phyloP scores from a whole-genome alignment of 2,113 vertebrate species.

The Lutjanus erythropterus region DNA sequence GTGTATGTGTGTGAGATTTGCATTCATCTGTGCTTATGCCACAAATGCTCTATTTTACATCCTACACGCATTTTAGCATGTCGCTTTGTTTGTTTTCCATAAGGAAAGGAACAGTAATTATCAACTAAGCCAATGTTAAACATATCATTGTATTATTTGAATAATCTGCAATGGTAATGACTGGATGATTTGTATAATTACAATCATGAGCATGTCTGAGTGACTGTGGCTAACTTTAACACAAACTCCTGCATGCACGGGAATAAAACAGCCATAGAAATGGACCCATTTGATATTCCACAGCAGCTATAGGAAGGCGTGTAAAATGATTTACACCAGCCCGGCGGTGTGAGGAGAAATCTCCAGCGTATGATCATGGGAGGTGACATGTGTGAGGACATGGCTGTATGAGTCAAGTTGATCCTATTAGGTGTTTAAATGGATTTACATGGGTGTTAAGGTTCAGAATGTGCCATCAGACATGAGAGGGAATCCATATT shows the following conservation, averaged over 20 bases:
- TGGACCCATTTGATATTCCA: constrained; percentile 22
- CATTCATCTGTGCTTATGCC: neutral
- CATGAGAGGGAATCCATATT: constrained; percentile 81
- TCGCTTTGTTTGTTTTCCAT: constrained; percentile 54
- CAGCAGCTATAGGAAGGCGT: neutral
- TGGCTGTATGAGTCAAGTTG: constrained; percentile 76
- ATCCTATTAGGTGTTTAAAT: constrained; percentile 86
- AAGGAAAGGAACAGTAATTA: constrained; percentile 69
- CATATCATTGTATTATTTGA: constrained; percentile 71
- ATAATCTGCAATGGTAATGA: constrained; percentile 72
- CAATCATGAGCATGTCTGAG: constrained; percentile 54
- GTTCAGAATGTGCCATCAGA: constrained; percentile 79
- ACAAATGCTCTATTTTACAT: constrained; percentile 16
- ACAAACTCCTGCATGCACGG: neutral
- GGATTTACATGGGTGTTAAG: constrained; percentile 85
- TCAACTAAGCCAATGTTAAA: constrained; percentile 66
- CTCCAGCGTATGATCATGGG: constrained; percentile 52
- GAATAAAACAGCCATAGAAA: constrained; percentile 3
- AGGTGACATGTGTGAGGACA: constrained; percentile 70
- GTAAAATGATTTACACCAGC: constrained; percentile 32
- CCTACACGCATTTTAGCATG: constrained; percentile 40
- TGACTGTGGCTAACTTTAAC: constrained; percentile 34
- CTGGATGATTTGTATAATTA: constrained; percentile 70
- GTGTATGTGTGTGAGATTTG: constrained; percentile 9
- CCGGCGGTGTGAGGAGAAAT: constrained; percentile 20